Percentiles rank a stretch among this genome's conserved stretches.
Conservation (phyloP, 2,113 vertebrate species). For the Dipodomys stephensi region DNA sequence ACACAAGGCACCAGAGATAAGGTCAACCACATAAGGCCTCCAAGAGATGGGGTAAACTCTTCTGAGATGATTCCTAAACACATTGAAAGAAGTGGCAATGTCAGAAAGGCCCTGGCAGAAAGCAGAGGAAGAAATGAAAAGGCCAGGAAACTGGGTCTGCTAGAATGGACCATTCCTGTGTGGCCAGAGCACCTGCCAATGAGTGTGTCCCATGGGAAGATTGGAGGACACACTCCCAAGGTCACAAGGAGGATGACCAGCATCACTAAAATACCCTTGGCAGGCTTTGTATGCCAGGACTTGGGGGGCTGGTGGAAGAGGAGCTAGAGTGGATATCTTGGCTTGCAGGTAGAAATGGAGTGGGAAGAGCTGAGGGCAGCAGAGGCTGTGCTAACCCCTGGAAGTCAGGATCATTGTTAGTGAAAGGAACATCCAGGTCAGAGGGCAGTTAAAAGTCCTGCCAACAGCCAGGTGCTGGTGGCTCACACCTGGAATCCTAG, state of each 20-base stretch:
- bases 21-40: too few relatives aligned
- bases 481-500: too few relatives aligned
- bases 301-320: not conserved
- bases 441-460: not conserved
- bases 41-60: too few relatives aligned
- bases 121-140: not conserved
- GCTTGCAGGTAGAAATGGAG: not conserved
- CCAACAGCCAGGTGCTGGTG: too few relatives aligned
- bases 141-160: not conserved
- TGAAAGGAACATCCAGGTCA: not conserved
- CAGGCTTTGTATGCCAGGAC: not conserved
- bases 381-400: not conserved
- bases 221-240: not conserved
- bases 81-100: not conserved
- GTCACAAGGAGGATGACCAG: not conserved
- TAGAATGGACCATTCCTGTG: not conserved
- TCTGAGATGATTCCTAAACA: not conserved
- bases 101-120: not conserved
- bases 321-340: not conserved
- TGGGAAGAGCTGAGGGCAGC: too few relatives aligned
- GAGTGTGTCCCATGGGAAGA: not conserved
- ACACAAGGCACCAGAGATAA: too few relatives aligned
- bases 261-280: fast-evolving
- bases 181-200: not conserved
- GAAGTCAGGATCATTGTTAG: not conserved